Percentiles rank a stretch among this genome's conserved stretches.
phyloP scores from a whole-genome alignment of 2,113 vertebrate species.

The Leucosticte australis region DNA sequence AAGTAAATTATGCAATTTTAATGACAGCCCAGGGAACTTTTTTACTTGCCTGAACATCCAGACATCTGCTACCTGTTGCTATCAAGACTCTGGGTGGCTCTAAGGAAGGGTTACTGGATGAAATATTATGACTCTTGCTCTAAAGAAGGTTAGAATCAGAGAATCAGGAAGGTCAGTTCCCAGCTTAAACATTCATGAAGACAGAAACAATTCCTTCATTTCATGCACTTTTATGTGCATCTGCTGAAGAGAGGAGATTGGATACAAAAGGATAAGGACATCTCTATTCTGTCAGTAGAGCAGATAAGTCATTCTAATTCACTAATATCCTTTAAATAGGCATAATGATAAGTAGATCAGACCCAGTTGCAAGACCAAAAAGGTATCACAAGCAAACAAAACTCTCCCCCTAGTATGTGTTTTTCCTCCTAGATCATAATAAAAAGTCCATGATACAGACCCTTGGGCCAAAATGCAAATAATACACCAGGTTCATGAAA shows the following conservation, averaged over 20 bases:
- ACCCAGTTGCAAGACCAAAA: not conserved
- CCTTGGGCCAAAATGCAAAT: not conserved
- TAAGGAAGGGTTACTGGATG: not conserved
- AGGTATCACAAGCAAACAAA: not conserved
- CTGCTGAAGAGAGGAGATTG: not conserved
- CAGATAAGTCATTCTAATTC: not conserved
- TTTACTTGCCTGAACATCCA: not conserved
- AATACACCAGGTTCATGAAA: not conserved
- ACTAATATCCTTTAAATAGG: not conserved
- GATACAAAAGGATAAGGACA: not conserved
- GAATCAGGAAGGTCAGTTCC: not conserved
- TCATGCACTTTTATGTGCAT: not conserved
- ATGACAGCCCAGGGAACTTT: not conserved
- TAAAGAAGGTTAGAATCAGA: not conserved
- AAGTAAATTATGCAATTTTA: not conserved
- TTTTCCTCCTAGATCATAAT: not conserved
- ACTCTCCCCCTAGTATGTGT: accelerated
- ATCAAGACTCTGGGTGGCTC: not conserved
- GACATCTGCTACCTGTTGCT: not conserved
- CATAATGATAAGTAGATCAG: not conserved
- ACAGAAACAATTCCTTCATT: not conserved
- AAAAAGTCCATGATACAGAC: not conserved
- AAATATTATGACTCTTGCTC: not conserved
- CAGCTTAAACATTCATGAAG: not conserved
- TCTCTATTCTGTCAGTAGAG: not conserved